Conservation (phyloP, 2,797 vertebrate species). For the Naso thynnoides region DNA sequence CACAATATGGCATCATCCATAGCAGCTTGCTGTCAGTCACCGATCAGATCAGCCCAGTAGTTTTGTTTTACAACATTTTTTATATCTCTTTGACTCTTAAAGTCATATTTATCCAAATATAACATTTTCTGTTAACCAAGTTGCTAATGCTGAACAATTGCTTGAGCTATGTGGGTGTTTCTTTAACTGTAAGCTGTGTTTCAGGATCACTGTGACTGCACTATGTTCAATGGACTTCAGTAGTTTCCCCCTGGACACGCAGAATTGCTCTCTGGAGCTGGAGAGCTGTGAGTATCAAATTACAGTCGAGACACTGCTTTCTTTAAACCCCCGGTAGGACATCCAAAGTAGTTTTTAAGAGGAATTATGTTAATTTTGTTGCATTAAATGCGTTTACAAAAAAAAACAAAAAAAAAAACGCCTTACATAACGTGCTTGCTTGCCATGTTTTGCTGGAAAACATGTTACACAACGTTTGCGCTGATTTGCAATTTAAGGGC, state of each 20-base stretch:
- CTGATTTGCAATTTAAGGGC: conserved; percentile 32
- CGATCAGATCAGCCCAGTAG: not conserved
- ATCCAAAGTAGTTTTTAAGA: conserved; percentile 3
- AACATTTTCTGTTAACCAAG: not conserved
- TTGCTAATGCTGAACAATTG: conserved; percentile 12
- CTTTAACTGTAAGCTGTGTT: conserved; percentile 65
- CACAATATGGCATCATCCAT: conserved; percentile 41
- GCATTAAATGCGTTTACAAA: not conserved
- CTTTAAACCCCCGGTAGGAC: conserved; percentile 3
- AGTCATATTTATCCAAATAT: not conserved
- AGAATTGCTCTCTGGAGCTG: conserved; percentile 94
- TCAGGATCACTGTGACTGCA: conserved; percentile 93
- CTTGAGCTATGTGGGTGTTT: conserved; percentile 19
- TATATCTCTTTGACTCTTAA: not conserved
- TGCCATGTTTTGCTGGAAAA: conserved; percentile 24
- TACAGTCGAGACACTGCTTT: not conserved
- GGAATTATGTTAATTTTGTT: not conserved
- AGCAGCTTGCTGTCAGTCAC: conserved; percentile 24
- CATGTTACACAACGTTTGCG: conserved; percentile 29
- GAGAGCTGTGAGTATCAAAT: conserved; percentile 93
- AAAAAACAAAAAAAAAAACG: not conserved
- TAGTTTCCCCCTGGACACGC: conserved; percentile 93
- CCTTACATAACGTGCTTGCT: conserved; percentile 4
- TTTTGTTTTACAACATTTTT: not conserved
- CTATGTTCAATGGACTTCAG: conserved; percentile 97